Percentiles rank a stretch among this genome's conserved stretches.
Conservation (phyloP, 2,113 vertebrate genomes). For the Rhinoptilus africanus region DNA sequence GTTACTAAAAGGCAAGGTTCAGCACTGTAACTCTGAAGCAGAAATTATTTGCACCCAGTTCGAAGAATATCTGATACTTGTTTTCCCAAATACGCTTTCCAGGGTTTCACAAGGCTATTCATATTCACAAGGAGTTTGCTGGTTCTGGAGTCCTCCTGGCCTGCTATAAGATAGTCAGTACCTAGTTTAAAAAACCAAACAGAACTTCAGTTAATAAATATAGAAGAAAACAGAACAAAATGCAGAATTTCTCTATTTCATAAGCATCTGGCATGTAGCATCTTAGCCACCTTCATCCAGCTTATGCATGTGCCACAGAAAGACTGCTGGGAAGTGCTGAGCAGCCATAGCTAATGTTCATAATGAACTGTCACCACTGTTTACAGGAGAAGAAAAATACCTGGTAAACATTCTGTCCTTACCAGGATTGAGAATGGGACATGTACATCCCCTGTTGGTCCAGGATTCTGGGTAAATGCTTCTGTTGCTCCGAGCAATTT, state of each 20-base stretch:
- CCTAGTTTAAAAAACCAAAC: constrained; percentile 51
- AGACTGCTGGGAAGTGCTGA: neutral
- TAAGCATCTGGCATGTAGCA: neutral
- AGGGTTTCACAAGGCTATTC: constrained; percentile 84
- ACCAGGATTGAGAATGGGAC: constrained; percentile 90
- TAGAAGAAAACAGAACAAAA: neutral
- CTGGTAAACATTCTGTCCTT: neutral
- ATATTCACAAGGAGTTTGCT: constrained; percentile 85
- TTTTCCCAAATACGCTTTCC: constrained; percentile 78
- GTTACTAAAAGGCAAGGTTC: constrained; percentile 49
- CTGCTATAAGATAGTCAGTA: constrained; percentile 84
- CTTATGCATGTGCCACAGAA: neutral
- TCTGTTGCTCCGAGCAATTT: constrained; percentile 75
- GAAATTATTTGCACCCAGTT: constrained; percentile 66
- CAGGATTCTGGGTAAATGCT: constrained; percentile 87
- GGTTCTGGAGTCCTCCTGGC: constrained; percentile 79
- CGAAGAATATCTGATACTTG: constrained; percentile 70
- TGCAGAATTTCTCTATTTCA: neutral
- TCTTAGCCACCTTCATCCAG: neutral
- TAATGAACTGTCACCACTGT: neutral
- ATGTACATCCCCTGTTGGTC: constrained; percentile 89
- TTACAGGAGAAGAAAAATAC: neutral
- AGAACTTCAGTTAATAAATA: neutral
- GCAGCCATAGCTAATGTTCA: neutral
- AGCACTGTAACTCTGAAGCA: constrained; percentile 7